These are phyloP conservation scores for Poecilia wingei DNA, from an alignment of 2,797 vertebrate species.

Conservation along the genomic window DNA sequence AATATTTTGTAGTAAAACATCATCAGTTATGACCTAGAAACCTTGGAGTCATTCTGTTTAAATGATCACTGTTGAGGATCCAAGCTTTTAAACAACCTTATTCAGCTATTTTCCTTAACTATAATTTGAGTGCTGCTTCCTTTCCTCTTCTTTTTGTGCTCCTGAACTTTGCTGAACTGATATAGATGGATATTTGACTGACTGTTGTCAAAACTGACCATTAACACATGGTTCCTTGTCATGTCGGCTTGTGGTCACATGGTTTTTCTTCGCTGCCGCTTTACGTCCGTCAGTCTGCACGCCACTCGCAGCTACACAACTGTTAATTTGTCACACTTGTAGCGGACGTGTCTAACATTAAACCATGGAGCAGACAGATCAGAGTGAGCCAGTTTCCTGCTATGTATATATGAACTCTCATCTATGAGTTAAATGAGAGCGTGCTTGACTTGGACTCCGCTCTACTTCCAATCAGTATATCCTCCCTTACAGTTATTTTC, in stretches of 20 bases:
- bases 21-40: neutral
- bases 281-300: conserved; percentile 33
- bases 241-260: conserved; percentile 31
- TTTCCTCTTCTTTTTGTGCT: too few relatives aligned
- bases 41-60: neutral
- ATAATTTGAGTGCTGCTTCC: neutral
- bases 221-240: conserved; percentile 53
- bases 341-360: conserved; percentile 46
- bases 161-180: conserved; percentile 5
- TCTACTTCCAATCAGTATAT: neutral
- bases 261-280: conserved; percentile 38
- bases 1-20: neutral
- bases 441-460: neutral
- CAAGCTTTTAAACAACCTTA: conserved; percentile 18
- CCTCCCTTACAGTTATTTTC: conserved; percentile 21
- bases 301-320: conserved; percentile 25
- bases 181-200: neutral
- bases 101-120: neutral
- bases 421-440: neutral
- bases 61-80: conserved; percentile 32
- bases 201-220: conserved; percentile 42
- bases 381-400: conserved; percentile 5
- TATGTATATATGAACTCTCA: conserved; percentile 11
- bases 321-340: conserved; percentile 64
- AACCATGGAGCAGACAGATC: conserved; percentile 26